These are phyloP conservation scores for Iguana delicatissima DNA, from an alignment of 2,797 vertebrate species.

Conservation along the genomic window DNA sequence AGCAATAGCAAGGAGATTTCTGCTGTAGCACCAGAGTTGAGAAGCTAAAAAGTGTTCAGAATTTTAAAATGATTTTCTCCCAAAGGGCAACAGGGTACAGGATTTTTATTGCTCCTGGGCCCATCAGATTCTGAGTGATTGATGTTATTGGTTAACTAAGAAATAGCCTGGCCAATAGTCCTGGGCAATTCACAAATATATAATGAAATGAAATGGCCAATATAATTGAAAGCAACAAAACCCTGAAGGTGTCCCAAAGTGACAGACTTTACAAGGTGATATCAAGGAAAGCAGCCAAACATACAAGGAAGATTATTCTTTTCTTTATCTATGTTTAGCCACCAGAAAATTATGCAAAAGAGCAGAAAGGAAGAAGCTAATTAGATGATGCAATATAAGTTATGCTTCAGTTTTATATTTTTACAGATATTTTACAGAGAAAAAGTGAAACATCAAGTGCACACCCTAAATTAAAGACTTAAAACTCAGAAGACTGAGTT, in stretches of 20 bases:
- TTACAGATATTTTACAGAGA: too few relatives aligned
- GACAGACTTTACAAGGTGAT: neutral
- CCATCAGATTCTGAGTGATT: neutral
- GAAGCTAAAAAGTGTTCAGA: neutral
- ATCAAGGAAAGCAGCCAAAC: neutral
- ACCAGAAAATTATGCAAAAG: conserved; percentile 1
- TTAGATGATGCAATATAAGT: neutral
- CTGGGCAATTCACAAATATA: conserved; percentile 4
- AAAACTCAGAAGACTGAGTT: too few relatives aligned
- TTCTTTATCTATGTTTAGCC: neutral
- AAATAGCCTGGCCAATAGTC: neutral
- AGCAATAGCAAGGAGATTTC: neutral
- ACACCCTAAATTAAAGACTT: neutral
- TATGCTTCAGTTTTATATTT: neutral
- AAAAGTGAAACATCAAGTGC: neutral
- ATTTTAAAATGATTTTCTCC: neutral
- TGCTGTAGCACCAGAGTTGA: neutral
- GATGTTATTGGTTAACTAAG: conserved; percentile 6
- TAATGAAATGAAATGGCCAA: neutral
- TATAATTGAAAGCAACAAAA: neutral
- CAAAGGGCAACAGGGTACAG: neutral
- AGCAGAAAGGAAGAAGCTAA: neutral
- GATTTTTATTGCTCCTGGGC: neutral
- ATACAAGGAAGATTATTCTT: neutral
- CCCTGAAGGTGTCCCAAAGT: neutral